phyloP scores from a whole-genome alignment of 2,797 vertebrate genomes.

The Myotis myotis region DNA sequence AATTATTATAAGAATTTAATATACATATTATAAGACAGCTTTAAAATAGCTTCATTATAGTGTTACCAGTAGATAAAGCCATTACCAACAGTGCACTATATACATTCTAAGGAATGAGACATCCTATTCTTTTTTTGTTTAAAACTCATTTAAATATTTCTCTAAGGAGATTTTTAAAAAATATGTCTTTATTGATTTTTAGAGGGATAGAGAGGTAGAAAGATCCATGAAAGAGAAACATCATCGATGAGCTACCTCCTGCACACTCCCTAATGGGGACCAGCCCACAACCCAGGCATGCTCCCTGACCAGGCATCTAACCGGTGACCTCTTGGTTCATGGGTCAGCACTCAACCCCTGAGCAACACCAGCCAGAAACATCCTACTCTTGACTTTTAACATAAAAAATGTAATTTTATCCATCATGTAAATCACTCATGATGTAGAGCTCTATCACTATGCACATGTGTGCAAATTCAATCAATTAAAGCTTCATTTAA shows the following conservation, averaged over 20 bases:
- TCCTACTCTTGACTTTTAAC: conserved; percentile 57
- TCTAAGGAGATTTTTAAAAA: too few relatives aligned
- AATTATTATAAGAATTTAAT: neutral
- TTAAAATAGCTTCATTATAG: conserved; percentile 29
- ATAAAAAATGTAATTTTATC: conserved; percentile 31
- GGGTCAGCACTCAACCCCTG: too few relatives aligned
- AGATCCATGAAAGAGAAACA: too few relatives aligned
- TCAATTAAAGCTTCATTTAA: conserved; percentile 25
- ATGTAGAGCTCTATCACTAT: neutral
- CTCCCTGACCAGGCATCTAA: too few relatives aligned
- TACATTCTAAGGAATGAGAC: neutral
- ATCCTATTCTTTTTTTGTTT: neutral
- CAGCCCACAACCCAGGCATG: too few relatives aligned
- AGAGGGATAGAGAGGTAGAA: too few relatives aligned
- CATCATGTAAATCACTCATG: neutral
- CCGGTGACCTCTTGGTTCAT: too few relatives aligned
- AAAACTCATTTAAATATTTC: too few relatives aligned
- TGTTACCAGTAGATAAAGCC: neutral
- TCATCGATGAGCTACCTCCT: too few relatives aligned
- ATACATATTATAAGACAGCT: neutral
- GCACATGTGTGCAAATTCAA: neutral
- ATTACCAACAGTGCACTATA: neutral
- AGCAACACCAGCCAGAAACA: neutral
- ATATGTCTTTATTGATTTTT: too few relatives aligned
- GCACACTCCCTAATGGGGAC: too few relatives aligned